Percentiles rank a stretch among this genome's conserved stretches.
Conservation (phyloP, 2,113 vertebrate species). For the Hippocampus abdominalis region DNA sequence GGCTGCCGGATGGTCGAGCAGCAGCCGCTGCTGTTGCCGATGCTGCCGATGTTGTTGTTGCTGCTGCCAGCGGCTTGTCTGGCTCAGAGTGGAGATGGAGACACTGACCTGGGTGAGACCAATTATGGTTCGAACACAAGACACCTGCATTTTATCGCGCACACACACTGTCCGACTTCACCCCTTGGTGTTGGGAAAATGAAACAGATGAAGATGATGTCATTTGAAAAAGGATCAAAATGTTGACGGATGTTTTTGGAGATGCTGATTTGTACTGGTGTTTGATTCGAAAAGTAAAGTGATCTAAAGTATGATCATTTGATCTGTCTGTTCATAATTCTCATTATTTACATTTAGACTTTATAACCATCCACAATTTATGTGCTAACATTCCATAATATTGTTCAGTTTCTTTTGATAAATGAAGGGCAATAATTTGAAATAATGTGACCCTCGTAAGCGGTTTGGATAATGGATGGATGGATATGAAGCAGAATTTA, state of each 20-base stretch:
- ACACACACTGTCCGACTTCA: background rate
- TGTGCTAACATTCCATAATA: too few relatives aligned
- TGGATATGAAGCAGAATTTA: too few relatives aligned
- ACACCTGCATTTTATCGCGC: too few relatives aligned
- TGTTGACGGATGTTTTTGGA: background rate
- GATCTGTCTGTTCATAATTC: background rate
- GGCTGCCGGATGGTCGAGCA: background rate
- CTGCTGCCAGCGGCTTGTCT: constrained; percentile 1
- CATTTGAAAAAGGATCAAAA: background rate
- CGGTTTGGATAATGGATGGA: too few relatives aligned
- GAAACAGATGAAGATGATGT: background rate
- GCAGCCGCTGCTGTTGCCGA: background rate
- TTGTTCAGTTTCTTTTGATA: background rate
- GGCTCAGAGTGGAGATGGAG: background rate
- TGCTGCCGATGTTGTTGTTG: background rate
- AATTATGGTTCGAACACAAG: background rate
- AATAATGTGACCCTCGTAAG: too few relatives aligned
- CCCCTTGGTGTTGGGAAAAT: background rate
- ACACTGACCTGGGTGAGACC: background rate
- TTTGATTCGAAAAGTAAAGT: background rate
- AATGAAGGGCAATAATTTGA: too few relatives aligned
- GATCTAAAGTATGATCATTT: background rate
- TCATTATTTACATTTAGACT: background rate
- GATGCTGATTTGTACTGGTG: background rate
- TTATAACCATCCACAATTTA: background rate